phyloP scores from a whole-genome alignment of 2,888 invertebrate species.

The Dugesia japonica region DNA sequence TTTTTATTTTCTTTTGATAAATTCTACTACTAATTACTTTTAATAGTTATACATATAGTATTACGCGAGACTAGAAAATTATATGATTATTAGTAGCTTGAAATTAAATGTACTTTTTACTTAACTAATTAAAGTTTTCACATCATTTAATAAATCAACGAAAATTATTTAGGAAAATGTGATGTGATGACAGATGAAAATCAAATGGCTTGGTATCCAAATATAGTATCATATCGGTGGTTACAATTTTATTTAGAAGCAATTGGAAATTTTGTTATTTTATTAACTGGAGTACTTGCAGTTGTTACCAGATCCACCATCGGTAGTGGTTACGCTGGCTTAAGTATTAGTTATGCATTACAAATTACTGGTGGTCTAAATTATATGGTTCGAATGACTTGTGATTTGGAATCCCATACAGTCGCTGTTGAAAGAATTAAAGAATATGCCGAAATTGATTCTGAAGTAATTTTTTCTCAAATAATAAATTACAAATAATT shows the following conservation, averaged over 20 bases:
- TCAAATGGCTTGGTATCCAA: slow-evolving; percentile 77
- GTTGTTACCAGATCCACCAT: neutral
- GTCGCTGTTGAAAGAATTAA: slow-evolving; percentile 89
- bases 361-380: slow-evolving; percentile 83
- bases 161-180: slow-evolving; percentile 58
- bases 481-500: too few relatives aligned
- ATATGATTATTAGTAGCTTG: too few relatives aligned
- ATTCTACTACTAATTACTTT: too few relatives aligned
- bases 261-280: slow-evolving; percentile 32
- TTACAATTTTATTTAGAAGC: slow-evolving; percentile 27
- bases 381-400: slow-evolving; percentile 85
- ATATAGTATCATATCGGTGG: slow-evolving; percentile 67
- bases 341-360: slow-evolving; percentile 31
- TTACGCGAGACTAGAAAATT: too few relatives aligned
- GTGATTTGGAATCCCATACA: slow-evolving; percentile 88
- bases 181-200: slow-evolving; percentile 76
- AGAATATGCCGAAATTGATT: slow-evolving; percentile 62
- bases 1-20: too few relatives aligned
- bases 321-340: slow-evolving; percentile 22
- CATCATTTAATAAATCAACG: too few relatives aligned
- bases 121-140: too few relatives aligned
- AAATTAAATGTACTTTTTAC: too few relatives aligned
- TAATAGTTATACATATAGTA: too few relatives aligned
- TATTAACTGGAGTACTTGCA: slow-evolving; percentile 30
- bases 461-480: too few relatives aligned